Evolutionary conservation across 2,797 vertebrate species (phyloP), one percentile per base, ranked within the genome.

Genomic region (Epinephelus awoara): DNA sequence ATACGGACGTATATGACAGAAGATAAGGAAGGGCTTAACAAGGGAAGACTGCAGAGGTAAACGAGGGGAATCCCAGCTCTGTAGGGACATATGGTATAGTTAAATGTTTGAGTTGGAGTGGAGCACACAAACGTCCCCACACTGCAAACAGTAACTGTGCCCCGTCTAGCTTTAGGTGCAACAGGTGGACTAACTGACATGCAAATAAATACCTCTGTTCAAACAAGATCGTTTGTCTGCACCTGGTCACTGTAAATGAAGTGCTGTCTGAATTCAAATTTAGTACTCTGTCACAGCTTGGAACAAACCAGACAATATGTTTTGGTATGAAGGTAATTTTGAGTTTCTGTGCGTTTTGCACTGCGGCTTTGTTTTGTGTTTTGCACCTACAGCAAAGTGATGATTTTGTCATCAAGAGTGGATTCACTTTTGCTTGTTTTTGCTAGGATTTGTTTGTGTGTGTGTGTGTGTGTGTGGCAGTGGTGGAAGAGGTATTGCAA

Each of bases 151-250:
- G 3, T 9, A 19, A 15, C 21, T n/a, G 5, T 3, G 58, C 80
- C 75, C 40, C 27, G 1, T 79, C 77, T 72, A 25, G 52, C 19
- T 75, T 57, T 14, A 27, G 23, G 12, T 54, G 17, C 19, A 75
- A 70, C 86, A 83, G 85, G 75, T 88, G 73, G 72, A 79, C 34
- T 59, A 91, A 93, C 89, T 73, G 89, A 63, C 82, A 90, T 80
- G 72, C 89, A 92, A 88, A 91, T 75, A 61, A 68, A 66, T 44
- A 9, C 55, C 0, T 69, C 61, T 64, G 40, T 78, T 64, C 44
- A 85, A 87, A 89, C 73, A 73, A 0, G 10, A 38, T 52, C 47
- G 11, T 54, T 67, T 70, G 67, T 70, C 44, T 73, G 58, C 66
- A 71, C 65, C 29, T 49, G 51, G n/a, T 21, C 29, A 4, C 34